Evolutionary conservation across 2,113 vertebrate species (phyloP).

Genomic region (Arenaria interpres): DNA sequence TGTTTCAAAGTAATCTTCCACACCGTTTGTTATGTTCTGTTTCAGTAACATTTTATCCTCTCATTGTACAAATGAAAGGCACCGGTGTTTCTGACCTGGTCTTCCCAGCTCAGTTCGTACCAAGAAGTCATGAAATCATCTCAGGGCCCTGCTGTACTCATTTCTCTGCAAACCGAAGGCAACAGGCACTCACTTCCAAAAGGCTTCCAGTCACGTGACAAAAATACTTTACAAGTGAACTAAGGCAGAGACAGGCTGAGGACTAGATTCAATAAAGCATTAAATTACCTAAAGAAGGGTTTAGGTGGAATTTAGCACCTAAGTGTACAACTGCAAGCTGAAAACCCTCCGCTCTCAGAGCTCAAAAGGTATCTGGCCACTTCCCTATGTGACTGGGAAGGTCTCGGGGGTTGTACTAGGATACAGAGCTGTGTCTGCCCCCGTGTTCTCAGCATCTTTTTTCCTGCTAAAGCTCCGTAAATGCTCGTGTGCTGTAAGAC

Average conservation of each 20-base stretch:
- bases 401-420: background rate
- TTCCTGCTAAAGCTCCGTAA: background rate
- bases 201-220: background rate
- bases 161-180: background rate
- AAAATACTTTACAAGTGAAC: background rate
- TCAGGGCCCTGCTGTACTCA: background rate
- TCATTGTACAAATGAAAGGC: background rate
- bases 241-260: background rate
- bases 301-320: background rate
- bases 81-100: background rate
- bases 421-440: background rate
- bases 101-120: background rate
- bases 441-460: background rate
- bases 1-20: background rate
- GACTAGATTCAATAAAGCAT: background rate
- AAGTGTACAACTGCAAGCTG: background rate
- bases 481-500: background rate
- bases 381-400: background rate
- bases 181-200: background rate
- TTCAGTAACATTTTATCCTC: background rate
- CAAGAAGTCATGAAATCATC: background rate
- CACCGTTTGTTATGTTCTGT: rapidly evolving
- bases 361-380: rapidly evolving
- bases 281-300: background rate
- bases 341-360: background rate